Conservation (phyloP, 2,888 invertebrate species). For the Eristalis arbustorum region DNA sequence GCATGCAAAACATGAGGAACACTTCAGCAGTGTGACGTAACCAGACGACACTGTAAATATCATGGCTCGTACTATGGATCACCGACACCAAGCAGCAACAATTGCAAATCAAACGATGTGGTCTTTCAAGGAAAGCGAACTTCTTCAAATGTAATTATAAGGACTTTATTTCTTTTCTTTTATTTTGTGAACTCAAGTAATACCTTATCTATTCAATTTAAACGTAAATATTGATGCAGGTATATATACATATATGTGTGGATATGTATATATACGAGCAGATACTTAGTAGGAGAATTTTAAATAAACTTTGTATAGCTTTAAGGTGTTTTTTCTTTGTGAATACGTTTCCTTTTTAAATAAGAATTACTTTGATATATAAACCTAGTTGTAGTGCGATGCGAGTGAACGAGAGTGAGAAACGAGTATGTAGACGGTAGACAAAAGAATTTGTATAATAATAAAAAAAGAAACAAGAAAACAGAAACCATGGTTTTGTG, state of each 20-base stretch:
- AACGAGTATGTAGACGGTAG: conserved; percentile 7
- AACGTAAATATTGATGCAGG: neutral
- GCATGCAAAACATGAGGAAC: neutral
- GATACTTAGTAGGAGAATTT: conserved; percentile 53
- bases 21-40: conserved; percentile 27
- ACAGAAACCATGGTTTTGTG: conserved; percentile 30
- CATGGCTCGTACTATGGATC: conserved; percentile 9
- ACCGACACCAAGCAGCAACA: conserved; percentile 24
- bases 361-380: conserved; percentile 52
- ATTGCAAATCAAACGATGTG: conserved; percentile 12
- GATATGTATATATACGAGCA: neutral
- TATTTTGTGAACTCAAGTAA: conserved; percentile 26
- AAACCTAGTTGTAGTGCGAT: conserved; percentile 49
- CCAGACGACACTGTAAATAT: conserved; percentile 29
- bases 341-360: conserved; percentile 56
- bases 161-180: neutral
- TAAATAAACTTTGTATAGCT: conserved; percentile 44
- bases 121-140: conserved; percentile 10
- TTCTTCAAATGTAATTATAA: conserved; percentile 19
- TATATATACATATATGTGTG: conserved; percentile 7
- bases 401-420: conserved; percentile 63
- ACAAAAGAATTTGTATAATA: conserved; percentile 46
- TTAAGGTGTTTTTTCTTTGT: conserved; percentile 43
- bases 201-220: conserved; percentile 21
- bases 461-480: neutral